These are phyloP conservation scores for Eilema griseolum DNA, from an alignment of 2,888 invertebrate species.

Conservation along the genomic window DNA sequence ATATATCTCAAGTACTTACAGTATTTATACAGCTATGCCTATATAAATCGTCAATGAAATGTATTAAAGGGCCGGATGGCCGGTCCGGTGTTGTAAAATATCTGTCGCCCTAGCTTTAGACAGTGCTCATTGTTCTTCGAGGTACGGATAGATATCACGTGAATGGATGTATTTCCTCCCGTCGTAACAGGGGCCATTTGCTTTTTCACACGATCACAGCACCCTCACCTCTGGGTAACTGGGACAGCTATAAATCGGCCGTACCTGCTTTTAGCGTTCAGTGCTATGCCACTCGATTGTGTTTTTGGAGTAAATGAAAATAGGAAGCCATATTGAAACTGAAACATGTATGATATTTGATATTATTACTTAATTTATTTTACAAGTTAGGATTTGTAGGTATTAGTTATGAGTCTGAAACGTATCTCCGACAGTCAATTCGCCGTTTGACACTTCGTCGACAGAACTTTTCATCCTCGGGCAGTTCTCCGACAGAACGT, in stretches of 20 bases:
- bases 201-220: constrained; percentile 59
- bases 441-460: too few relatives aligned
- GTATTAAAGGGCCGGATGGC: constrained; percentile 23
- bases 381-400: too few relatives aligned
- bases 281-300: constrained; percentile 9
- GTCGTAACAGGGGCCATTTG: constrained; percentile 52
- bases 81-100: constrained; percentile 38
- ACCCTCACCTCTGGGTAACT: constrained; percentile 55
- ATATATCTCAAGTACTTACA: neutral
- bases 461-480: too few relatives aligned
- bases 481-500: too few relatives aligned
- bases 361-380: neutral
- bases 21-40: neutral
- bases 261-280: constrained; percentile 42
- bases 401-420: too few relatives aligned
- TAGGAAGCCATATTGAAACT: neutral
- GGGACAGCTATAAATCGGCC: constrained; percentile 63
- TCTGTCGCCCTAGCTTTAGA: constrained; percentile 40
- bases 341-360: neutral
- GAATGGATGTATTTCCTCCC: constrained; percentile 63
- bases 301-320: constrained; percentile 15
- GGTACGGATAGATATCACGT: constrained; percentile 53
- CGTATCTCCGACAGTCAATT: too few relatives aligned
- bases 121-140: constrained; percentile 59
- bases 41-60: constrained; percentile 14